Base-by-base conservation (phyloP, 1,140 invertebrate species). In the Nomia melanderi region DNA sequence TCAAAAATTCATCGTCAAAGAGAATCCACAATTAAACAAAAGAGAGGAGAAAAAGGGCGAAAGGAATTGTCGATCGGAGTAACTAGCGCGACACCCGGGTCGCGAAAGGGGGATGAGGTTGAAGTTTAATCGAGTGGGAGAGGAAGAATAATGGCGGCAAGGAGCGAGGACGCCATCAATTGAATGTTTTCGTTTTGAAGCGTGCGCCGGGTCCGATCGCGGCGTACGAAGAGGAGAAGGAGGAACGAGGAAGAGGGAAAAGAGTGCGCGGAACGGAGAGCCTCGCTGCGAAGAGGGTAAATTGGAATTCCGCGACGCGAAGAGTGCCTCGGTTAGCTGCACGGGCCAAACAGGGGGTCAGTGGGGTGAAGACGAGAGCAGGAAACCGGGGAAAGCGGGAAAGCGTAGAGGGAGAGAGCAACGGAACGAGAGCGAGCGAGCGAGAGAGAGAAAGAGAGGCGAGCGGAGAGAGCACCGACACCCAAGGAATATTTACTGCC, bases 401-500 rank as follows among this genome's bases (percentile, higher is more conserved):
- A n/a, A n/a, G 64, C 50, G 56, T 47, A 56, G 54, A 65, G 72
- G 69, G 53, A 12, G 77, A 78, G 78, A 78, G n/a, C n/a, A n/a
- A n/a, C n/a, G n/a, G n/a, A n/a, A n/a, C n/a, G 74, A 73, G 72
- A 44, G 73, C 71, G 81, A 56, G 36, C 75, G 20, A 23, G 20
- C 1, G 23, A 53, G 50, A 20, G 17, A 75, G 84, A 77, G 88
- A 83, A 47, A 66, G 71, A 39, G 74, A 73, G 39, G 50, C 56
- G 78, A 79, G 81, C 72, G 83, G 73, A 76, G 69, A 77, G 69
- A 77, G 66, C 74, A 70, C 66, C 71, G 70, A 72, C 83, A 86
- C 60, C 81, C 81, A 67, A 84, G 86, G 90, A 92, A 92, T 92
- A 92, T 92, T 92, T 92, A 92, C 91, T 90, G 90, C 91, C 90